A percentile compares a stretch with the other conserved stretches of the same genome.
These are phyloP conservation scores for Trachymyrmex cornetzi DNA, from an alignment of 1,140 invertebrate species.

Conservation along the genomic window DNA sequence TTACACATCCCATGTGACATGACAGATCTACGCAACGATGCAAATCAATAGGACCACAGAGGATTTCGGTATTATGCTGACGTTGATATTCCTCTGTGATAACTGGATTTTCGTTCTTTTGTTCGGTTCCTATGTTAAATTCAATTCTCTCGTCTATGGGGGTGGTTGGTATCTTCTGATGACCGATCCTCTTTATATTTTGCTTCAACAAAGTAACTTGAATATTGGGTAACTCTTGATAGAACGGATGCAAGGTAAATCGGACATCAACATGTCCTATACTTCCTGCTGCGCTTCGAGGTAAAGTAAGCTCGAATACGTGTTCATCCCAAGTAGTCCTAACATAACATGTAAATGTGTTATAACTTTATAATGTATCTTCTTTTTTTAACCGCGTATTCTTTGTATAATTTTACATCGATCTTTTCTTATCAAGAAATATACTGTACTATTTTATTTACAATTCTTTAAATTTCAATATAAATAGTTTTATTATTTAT, in stretches of 20 bases:
- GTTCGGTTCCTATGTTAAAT: constrained; percentile 87
- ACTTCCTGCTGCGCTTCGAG: constrained; percentile 89
- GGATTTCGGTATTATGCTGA: constrained; percentile 95
- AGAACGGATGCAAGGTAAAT: constrained; percentile 93
- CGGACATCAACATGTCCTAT: constrained; percentile 96
- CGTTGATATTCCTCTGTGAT: constrained; percentile 93
- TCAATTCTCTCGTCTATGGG: constrained; percentile 89
- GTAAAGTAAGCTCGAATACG: constrained; percentile 95
- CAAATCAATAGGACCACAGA: constrained; percentile 95
- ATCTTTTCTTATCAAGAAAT: not conserved
- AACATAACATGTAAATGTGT: not conserved
- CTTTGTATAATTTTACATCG: not conserved
- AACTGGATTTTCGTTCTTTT: constrained; percentile 91
- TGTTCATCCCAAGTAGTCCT: constrained; percentile 96
- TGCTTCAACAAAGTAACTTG: constrained; percentile 95
- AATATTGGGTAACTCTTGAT: constrained; percentile 87
- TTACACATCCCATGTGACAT: constrained; percentile 93
- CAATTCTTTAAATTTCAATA: not conserved
- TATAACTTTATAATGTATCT: not conserved
- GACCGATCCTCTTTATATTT: constrained; percentile 91
- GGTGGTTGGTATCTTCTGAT: constrained; percentile 83
- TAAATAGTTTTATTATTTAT: not conserved
- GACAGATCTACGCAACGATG: constrained; percentile 94
- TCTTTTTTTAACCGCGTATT: not conserved
- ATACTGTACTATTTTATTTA: not conserved